These are phyloP conservation scores for Butorides virescens DNA, from an alignment of 2,113 vertebrate genomes.

Conservation along the genomic window DNA sequence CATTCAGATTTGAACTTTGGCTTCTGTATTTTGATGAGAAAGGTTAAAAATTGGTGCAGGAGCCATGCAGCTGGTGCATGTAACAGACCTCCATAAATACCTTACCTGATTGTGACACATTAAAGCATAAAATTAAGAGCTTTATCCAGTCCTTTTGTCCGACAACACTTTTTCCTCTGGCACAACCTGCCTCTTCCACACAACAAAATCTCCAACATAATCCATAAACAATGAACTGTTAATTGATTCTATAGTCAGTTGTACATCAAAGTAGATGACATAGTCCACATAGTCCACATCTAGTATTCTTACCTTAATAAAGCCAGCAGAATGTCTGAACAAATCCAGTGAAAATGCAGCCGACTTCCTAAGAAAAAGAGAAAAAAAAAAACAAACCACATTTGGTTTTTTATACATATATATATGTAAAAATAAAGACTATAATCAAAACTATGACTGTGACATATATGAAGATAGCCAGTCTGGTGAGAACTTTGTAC, in stretches of 20 bases:
- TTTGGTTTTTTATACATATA: no score
- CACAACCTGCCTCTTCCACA: not conserved
- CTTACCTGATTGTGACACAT: not conserved
- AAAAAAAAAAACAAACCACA: not conserved
- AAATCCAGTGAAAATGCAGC: not conserved
- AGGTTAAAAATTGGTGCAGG: not conserved
- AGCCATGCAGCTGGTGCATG: accelerated
- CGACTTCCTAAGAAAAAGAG: not conserved
- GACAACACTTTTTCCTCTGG: not conserved
- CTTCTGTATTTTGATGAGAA: not conserved
- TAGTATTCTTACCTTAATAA: conserved; percentile 55
- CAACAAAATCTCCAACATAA: not conserved
- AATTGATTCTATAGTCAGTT: not conserved
- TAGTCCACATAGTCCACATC: not conserved
- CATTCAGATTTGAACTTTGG: not conserved
- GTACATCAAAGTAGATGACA: not conserved
- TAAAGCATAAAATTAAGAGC: not conserved
- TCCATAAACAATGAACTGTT: not conserved
- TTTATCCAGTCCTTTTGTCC: not conserved
- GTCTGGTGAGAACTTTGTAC: not conserved
- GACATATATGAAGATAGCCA: not conserved
- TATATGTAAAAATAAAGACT: not conserved
- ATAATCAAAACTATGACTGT: not conserved
- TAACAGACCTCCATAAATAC: not conserved
- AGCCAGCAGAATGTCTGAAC: not conserved